These are phyloP conservation scores for Diorhabda carinulata DNA, from an alignment of 1,140 invertebrate genomes.

Conservation along the genomic window DNA sequence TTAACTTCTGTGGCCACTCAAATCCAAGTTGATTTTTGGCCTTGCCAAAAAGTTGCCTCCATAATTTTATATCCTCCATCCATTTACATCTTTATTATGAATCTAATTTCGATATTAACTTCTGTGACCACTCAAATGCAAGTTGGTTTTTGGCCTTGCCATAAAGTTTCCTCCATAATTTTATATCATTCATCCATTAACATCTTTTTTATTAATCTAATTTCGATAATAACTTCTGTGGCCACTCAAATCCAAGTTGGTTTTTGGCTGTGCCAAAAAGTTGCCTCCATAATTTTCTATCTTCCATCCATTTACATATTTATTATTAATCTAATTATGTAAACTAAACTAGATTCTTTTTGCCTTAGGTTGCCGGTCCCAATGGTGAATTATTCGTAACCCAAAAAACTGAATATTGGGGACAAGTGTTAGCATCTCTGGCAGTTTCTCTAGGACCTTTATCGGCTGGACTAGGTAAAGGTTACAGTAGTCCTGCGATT, in stretches of 20 bases:
- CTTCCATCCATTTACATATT: neutral
- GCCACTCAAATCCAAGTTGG: neutral
- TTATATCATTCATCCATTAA: too few species aligned
- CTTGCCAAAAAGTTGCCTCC: too few species aligned
- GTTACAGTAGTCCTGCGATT: constrained; percentile 78
- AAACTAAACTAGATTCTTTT: constrained; percentile 5
- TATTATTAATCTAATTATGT: neutral
- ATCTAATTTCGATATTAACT: too few species aligned
- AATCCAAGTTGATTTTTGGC: too few species aligned
- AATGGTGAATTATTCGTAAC: constrained; percentile 41
- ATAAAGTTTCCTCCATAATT: too few species aligned
- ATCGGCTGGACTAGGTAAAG: constrained; percentile 75
- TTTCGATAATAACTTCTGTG: neutral
- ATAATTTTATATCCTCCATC: too few species aligned
- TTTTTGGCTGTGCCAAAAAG: neutral
- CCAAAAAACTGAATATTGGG: constrained; percentile 40
- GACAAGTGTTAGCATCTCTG: constrained; percentile 71
- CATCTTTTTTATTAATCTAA: neutral
- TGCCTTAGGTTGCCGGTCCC: constrained; percentile 40
- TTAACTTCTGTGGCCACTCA: too few species aligned
- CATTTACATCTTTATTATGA: too few species aligned
- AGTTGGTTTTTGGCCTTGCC: too few species aligned
- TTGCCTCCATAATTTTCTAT: neutral
- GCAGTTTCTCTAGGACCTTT: constrained; percentile 77
- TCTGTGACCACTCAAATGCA: too few species aligned